Conservation (phyloP, 2,113 vertebrate genomes). For the Entomyzon cyanotis region DNA sequence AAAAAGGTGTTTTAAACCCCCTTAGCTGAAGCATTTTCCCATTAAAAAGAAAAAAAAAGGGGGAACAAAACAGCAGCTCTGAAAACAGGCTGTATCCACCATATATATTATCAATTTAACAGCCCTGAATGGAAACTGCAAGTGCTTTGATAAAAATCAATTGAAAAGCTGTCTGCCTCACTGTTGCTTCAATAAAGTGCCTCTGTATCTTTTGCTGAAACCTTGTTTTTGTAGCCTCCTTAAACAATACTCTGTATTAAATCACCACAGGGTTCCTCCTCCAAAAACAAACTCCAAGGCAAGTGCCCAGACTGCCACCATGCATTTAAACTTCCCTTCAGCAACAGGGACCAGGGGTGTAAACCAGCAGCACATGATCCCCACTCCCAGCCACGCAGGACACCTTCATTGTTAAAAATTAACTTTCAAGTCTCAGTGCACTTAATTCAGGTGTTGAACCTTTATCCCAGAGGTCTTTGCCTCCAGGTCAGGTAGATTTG, state of each 20-base stretch:
- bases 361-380: not conserved
- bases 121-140: constrained; percentile 47
- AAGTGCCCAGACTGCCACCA: not conserved
- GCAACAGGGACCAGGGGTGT: not conserved
- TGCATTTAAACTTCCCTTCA: not conserved
- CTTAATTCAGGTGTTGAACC: not conserved
- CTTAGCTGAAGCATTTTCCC: not conserved
- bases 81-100: constrained; percentile 10
- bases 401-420: not conserved
- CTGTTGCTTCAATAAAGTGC: constrained; percentile 43
- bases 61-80: not conserved
- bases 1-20: not conserved
- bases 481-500: not conserved
- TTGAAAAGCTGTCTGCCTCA: constrained; percentile 49
- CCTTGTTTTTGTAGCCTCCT: constrained; percentile 35
- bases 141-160: constrained; percentile 63
- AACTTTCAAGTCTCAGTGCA: not conserved
- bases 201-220: constrained; percentile 41
- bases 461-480: not conserved
- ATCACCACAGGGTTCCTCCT: not conserved
- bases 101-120: constrained; percentile 50
- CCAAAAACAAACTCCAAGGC: not conserved
- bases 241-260: constrained; percentile 18
- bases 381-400: not conserved
- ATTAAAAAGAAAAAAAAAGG: not conserved